Evolutionary conservation across 2,888 invertebrate genomes (phyloP).

Genomic region (Acronicta leporina): DNA sequence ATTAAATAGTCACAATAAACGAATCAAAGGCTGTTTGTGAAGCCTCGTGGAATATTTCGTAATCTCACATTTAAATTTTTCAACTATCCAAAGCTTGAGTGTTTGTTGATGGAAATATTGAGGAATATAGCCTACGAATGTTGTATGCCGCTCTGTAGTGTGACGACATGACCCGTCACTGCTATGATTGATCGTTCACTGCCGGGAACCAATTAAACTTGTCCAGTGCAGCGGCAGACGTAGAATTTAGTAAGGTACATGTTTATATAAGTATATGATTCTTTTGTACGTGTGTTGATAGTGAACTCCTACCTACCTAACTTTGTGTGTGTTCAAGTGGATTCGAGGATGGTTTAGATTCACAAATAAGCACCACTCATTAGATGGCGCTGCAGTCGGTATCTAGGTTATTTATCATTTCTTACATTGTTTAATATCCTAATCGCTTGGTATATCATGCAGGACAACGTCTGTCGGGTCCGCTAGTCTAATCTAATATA

Average conservation of each 20-base stretch:
- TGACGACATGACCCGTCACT: constrained; percentile 71
- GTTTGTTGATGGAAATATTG: constrained; percentile 34
- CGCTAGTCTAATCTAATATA: no score
- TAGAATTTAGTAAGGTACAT: constrained; percentile 77
- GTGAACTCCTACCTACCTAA: no score
- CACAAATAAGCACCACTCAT: no score
- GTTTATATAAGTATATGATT: no score
- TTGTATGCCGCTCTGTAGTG: constrained; percentile 48
- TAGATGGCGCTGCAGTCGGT: no score
- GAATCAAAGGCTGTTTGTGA: constrained; percentile 30
- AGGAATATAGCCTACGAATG: constrained; percentile 28
- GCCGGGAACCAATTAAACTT: constrained; percentile 84
- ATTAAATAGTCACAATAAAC: constrained; percentile 19
- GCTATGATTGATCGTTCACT: constrained; percentile 79
- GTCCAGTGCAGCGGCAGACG: constrained; percentile 77
- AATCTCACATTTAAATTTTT: not conserved
- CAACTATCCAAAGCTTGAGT: constrained; percentile 24
- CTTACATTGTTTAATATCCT: no score
- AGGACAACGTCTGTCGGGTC: no score
- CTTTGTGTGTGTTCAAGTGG: no score
- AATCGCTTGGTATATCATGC: no score
- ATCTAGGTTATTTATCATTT: no score
- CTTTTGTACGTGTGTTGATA: no score
- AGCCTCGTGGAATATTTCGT: constrained; percentile 12
- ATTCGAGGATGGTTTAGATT: no score